Evolutionary conservation across 2,797 vertebrate species (phyloP), one percentile per base, ranked within the genome.

Genomic region (Labeo calbasu): DNA sequence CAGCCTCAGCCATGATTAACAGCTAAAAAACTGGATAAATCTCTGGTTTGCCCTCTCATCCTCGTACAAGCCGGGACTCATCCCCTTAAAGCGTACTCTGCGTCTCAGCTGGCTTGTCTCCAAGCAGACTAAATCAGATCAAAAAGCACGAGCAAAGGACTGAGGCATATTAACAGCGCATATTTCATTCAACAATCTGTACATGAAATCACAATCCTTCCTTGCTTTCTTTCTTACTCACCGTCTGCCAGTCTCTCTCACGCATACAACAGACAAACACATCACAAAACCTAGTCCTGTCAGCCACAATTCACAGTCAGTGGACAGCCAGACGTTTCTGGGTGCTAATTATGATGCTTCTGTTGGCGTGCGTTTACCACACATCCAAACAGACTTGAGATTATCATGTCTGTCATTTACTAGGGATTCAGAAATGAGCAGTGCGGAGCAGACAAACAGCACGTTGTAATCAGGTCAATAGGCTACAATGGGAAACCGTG

Each of bases 401-500:
- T 76, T 46, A 80, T 55, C 51, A 79, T 77, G 85, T 86, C 89
- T 87, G 85, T 83, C 3, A 50, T 84, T 87, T 87, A 82, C 86
- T 88, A 90, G 72, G 77, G 88, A 90, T 91, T 91, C 89, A 84
- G 91, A 94, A 92, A 93, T 91, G 91, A 93, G 91, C 87, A 85
- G 82, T 84, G 15, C 36, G 19, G 66, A 43, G 66, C 51, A 89
- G 89, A 91, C 85, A 85, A 73, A 75, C 77, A 79, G 87, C 82
- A 87, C 51, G 32, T 86, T 86, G 79, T 87, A 93, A 93, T 89
- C 92, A 94, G 94, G 94, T 94, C 93, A 94, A 85, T 89, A 88
- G 86, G 32, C 88, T 88, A 83, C 86, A 89, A 89, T 86, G 83
- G 86, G 72, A 84, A 91, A 88, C 90, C 88, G 88, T 63, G 5